A percentile compares a stretch with the other conserved stretches of the same genome.
These are phyloP conservation scores for Herpailurus yagouaroundi DNA, from an alignment of 2,113 vertebrate species.

Conservation along the genomic window DNA sequence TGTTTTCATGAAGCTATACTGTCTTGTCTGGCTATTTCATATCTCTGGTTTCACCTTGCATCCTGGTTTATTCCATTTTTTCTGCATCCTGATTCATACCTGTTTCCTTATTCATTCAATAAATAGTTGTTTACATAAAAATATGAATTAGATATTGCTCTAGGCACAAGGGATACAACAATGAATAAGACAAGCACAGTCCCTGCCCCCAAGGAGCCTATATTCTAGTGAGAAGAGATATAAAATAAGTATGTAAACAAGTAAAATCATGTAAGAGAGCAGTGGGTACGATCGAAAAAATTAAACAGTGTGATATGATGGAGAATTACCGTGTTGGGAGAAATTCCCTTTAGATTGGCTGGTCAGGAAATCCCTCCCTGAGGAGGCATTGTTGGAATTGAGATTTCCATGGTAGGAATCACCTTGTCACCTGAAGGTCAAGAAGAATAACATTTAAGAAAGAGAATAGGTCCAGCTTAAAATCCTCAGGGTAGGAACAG, in stretches of 20 bases:
- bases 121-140: background rate
- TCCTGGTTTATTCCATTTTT: background rate
- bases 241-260: background rate
- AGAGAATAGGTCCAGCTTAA: background rate
- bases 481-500: background rate
- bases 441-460: background rate
- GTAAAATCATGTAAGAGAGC: background rate
- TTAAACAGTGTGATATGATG: background rate
- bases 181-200: background rate
- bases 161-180: background rate
- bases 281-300: background rate
- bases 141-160: background rate
- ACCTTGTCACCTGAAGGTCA: background rate
- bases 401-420: background rate
- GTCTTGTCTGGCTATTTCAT: background rate
- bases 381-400: background rate
- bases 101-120: conserved; percentile 12
- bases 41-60: background rate
- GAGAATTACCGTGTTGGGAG: background rate
- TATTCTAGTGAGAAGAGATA: background rate
- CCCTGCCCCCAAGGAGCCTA: background rate
- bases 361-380: background rate
- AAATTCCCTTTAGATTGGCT: background rate
- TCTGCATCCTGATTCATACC: background rate
- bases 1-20: background rate